Evolutionary conservation across 2,888 invertebrate genomes (phyloP), one percentile per base, ranked within the genome.

Genomic region (Polyploca ridens): DNA sequence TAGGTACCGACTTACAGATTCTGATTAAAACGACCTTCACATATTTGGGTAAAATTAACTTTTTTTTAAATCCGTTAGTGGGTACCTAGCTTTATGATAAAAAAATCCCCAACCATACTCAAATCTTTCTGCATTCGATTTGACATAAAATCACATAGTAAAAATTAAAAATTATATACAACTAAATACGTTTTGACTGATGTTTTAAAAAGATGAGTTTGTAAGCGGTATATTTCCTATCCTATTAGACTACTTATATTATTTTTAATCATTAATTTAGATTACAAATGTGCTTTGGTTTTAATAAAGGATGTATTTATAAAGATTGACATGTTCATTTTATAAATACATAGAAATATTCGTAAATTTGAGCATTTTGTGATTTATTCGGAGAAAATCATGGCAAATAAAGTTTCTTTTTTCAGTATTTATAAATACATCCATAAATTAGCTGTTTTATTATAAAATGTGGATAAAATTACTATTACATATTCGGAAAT

Each of bases 191-290:
- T 68, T 70, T 75, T 76, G 77, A 85, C 83, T 81, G 78, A 78
- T 75, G 80, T 75, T 79, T 82, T 79, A 78, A 76, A 75, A 74
- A 1, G 69, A 75, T 66, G 69, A 74, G 74, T 71, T 72, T 69
- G 71, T 77, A 78, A 78, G 77, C 75, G 74, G 70, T 78, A 79
- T 71, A 74, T 83, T 83, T 82, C 74, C 82, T 81, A 84, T 73
- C 81, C 79, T 83, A 83, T 81, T 81, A 69, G 38, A 71, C 83
- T 84, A 86, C 82, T 84, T 83, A 85, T 75, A 83, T 73, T 75
- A 74, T 79, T 76, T 7, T 35, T 69, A 74, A 75, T 74, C 70
- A 73, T 74, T 67, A 68, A 74, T 54, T 54, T 54, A 14, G 54
- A 7, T 19, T 10, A 54, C 54, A 14, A n/a, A 16, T 49, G 54